Conservation (phyloP, 2,797 vertebrate species). For the Anguilla pacifica region DNA sequence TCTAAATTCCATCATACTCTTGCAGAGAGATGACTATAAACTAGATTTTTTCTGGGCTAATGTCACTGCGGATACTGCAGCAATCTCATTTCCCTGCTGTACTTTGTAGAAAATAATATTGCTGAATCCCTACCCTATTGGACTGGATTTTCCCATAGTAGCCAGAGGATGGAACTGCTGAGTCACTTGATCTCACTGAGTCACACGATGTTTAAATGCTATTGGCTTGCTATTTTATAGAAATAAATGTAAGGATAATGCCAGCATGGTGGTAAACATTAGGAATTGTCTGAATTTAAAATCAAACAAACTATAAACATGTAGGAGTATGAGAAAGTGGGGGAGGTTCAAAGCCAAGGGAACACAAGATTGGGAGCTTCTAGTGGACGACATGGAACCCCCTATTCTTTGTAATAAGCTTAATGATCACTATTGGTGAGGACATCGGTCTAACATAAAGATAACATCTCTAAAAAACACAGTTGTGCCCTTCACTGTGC, state of each 20-base stretch:
- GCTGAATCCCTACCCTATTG: too few relatives aligned
- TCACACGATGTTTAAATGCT: background rate
- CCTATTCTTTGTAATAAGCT: too few relatives aligned
- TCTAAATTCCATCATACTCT: conserved; percentile 20
- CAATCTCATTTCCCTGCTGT: conserved; percentile 5
- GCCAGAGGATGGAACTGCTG: background rate
- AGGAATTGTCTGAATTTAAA: background rate
- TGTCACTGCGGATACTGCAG: conserved; percentile 18
- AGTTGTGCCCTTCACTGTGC: background rate
- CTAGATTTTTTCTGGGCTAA: background rate
- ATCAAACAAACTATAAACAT: background rate
- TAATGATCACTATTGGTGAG: too few relatives aligned
- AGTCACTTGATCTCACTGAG: background rate
- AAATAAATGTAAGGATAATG: background rate
- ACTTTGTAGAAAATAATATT: conserved; percentile 8
- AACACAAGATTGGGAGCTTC: background rate
- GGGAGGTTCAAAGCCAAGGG: too few relatives aligned
- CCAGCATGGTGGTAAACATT: background rate
- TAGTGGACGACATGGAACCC: too few relatives aligned
- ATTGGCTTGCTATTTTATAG: background rate
- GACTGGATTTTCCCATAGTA: background rate
- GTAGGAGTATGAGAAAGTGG: background rate
- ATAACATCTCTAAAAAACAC: background rate
- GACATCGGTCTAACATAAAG: too few relatives aligned
- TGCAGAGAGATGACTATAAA: conserved; percentile 8